These are phyloP conservation scores for Pissodes strobi DNA, from an alignment of 1,140 invertebrate genomes.

Conservation along the genomic window DNA sequence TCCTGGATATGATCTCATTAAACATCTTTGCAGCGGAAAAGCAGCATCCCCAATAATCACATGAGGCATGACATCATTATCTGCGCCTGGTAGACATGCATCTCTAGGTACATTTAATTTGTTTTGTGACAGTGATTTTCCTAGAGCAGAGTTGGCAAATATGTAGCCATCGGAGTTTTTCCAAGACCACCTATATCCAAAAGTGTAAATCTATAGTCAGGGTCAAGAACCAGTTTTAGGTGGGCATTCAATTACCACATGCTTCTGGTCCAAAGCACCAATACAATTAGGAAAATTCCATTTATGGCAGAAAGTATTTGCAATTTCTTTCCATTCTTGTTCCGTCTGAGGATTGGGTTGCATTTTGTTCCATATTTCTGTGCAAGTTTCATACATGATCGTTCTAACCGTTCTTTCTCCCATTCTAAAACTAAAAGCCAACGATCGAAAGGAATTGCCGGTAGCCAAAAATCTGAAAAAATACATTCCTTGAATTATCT, in stretches of 20 bases:
- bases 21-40: conserved; percentile 30
- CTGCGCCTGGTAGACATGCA: conserved; percentile 19
- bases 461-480: conserved; percentile 11
- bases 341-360: conserved; percentile 10
- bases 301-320: conserved; percentile 45
- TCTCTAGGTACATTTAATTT: conserved; percentile 21
- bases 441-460: conserved; percentile 16
- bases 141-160: conserved; percentile 27
- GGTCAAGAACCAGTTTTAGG: conserved; percentile 54
- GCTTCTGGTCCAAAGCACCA: conserved; percentile 59
- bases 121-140: conserved; percentile 11
- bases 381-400: conserved; percentile 30
- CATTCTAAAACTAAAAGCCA: conserved; percentile 30
- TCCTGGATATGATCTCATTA: conserved; percentile 26
- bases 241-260: conserved; percentile 52
- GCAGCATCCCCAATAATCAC: conserved; percentile 42
- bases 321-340: conserved; percentile 34
- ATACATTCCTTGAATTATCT: too few species aligned
- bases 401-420: conserved; percentile 31
- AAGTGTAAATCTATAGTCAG: conserved; percentile 56
- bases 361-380: conserved; percentile 22
- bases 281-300: too few species aligned
- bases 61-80: conserved; percentile 33
- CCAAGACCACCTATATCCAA: conserved; percentile 58
- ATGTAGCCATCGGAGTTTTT: conserved; percentile 53